A percentile compares a stretch with the other conserved stretches of the same genome.
These are phyloP conservation scores for Morone chrysops DNA, from an alignment of 2,113 vertebrate species.

Conservation along the genomic window DNA sequence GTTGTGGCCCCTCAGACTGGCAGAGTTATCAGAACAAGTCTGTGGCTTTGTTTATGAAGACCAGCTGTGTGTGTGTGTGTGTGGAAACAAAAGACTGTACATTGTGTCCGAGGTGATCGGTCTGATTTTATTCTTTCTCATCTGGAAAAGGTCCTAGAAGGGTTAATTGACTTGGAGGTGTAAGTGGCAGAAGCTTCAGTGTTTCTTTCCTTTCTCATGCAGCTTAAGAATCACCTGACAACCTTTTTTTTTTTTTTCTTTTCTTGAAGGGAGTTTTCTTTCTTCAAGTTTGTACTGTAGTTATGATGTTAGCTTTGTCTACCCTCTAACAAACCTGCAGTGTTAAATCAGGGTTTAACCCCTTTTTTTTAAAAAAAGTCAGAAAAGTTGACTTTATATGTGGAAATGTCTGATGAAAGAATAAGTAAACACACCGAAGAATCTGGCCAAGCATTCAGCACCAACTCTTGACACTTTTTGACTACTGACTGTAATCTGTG, in stretches of 20 bases:
- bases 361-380: background rate
- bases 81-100: slow-evolving; percentile 10
- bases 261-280: background rate
- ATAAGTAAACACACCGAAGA: background rate
- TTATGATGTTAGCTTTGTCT: background rate
- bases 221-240: background rate
- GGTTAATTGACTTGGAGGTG: background rate
- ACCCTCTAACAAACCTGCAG: background rate
- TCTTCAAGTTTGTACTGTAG: background rate
- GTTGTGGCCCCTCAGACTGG: slow-evolving; percentile 1
- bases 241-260: no score
- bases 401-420: background rate
- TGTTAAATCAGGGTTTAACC: background rate
- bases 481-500: background rate
- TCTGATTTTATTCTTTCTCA: background rate
- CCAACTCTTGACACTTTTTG: background rate
- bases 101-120: background rate
- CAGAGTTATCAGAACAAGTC: background rate
- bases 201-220: background rate
- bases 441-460: background rate
- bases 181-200: background rate
- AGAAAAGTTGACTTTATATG: background rate
- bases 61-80: background rate
- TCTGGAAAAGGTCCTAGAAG: background rate
- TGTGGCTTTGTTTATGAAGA: slow-evolving; percentile 21